Percentiles rank a stretch among this genome's conserved stretches.
Evolutionary conservation across 2,113 vertebrate species (phyloP).

Genomic region (Trogon melanurus): DNA sequence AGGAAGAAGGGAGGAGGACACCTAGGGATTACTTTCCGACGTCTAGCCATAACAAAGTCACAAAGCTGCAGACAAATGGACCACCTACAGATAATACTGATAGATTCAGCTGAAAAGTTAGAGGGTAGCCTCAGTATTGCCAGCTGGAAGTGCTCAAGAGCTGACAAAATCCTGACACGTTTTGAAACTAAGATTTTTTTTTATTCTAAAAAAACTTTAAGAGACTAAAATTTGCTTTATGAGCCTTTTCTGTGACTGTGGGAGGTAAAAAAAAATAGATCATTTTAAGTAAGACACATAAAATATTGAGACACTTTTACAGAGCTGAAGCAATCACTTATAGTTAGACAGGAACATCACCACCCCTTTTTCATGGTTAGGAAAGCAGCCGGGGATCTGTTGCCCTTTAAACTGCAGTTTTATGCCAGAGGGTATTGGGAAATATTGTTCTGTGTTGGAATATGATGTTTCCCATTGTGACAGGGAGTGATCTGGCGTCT

Average conservation of each 20-base stretch:
- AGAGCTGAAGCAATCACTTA: background rate
- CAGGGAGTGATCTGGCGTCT: background rate
- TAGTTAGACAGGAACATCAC: background rate
- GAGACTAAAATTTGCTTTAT: background rate
- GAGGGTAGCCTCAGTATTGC: background rate
- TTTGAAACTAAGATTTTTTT: background rate
- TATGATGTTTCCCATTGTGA: background rate
- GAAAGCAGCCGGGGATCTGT: background rate
- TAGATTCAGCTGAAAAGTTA: background rate
- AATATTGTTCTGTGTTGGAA: background rate
- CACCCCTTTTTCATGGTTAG: background rate
- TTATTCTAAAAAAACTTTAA: background rate
- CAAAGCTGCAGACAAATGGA: background rate
- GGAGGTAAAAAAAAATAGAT: background rate
- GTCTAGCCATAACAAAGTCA: background rate
- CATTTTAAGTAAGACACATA: background rate
- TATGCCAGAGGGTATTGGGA: background rate
- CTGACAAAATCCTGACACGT: background rate
- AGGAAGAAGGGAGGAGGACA: background rate
- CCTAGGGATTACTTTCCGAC: background rate
- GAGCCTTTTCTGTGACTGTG: background rate
- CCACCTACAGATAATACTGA: background rate
- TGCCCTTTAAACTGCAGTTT: conserved; percentile 2
- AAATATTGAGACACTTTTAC: background rate
- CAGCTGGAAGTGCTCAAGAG: background rate